Evolutionary conservation across 2,113 vertebrate species (phyloP).

Genomic region (Microtus richardsoni): DNA sequence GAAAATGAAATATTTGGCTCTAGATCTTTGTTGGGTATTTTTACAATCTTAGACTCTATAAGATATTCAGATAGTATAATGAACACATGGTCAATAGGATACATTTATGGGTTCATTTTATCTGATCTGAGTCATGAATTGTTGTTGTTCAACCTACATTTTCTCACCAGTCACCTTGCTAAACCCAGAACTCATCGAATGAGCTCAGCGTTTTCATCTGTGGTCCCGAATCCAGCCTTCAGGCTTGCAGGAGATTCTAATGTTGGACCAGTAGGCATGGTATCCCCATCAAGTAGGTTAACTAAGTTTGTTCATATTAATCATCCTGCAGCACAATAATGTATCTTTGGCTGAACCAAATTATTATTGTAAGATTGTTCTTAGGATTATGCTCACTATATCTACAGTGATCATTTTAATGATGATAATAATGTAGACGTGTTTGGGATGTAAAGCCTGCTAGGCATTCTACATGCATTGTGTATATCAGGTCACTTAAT

Average conservation of each 20-base stretch:
- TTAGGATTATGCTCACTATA: not conserved
- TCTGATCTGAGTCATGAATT: slow-evolving; percentile 26
- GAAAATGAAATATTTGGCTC: slow-evolving; percentile 2
- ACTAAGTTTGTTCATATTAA: not conserved
- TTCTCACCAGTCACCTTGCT: not conserved
- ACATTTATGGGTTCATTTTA: not conserved
- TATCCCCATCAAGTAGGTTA: not conserved
- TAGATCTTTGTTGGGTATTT: not conserved
- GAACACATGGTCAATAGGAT: not conserved
- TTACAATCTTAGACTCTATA: not conserved
- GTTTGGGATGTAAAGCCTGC: not conserved
- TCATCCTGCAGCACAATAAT: not conserved
- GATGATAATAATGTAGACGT: not conserved
- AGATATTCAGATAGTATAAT: not conserved
- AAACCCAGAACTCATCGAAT: not conserved
- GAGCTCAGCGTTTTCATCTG: not conserved
- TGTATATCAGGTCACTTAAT: not conserved
- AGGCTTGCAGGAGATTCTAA: not conserved
- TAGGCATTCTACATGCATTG: not conserved
- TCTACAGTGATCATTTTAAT: not conserved
- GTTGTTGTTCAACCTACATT: not conserved
- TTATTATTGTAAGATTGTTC: not conserved
- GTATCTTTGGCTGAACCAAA: not conserved
- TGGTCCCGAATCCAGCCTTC: not conserved
- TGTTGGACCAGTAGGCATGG: not conserved